Conservation (phyloP, 2,888 invertebrate species). For the Microctonus hyperodae region DNA sequence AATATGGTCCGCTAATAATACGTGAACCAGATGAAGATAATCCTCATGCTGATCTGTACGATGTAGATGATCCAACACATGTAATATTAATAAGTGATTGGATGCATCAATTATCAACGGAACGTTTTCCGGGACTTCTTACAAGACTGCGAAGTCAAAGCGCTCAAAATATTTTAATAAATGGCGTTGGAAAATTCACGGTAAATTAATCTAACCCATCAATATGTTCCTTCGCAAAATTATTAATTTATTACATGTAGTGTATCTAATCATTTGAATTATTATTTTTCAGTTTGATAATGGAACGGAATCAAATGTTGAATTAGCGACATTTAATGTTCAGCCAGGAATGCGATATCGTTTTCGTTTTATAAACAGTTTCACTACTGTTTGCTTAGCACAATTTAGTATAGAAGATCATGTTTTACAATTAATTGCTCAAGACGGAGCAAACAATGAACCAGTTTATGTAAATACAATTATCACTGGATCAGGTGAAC, state of each 20-base stretch:
- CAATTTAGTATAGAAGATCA: slow-evolving; percentile 64
- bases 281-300: slow-evolving; percentile 16
- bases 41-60: slow-evolving; percentile 54
- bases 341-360: slow-evolving; percentile 65
- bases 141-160: slow-evolving; percentile 59
- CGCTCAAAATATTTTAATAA: slow-evolving; percentile 58
- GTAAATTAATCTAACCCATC: slow-evolving; percentile 37
- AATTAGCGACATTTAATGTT: slow-evolving; percentile 46
- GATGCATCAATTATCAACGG: slow-evolving; percentile 54
- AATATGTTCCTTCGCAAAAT: too few relatives aligned
- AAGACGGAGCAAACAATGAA: slow-evolving; percentile 66
- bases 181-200: slow-evolving; percentile 53
- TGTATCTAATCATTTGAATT: not conserved
- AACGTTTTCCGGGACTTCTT: slow-evolving; percentile 62
- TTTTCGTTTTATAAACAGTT: slow-evolving; percentile 66
- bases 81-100: slow-evolving; percentile 68
- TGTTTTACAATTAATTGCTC: slow-evolving; percentile 64
- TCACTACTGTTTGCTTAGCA: slow-evolving; percentile 66
- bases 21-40: slow-evolving; percentile 64
- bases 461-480: slow-evolving; percentile 62
- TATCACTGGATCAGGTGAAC: slow-evolving; percentile 68
- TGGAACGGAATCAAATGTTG: slow-evolving; percentile 21
- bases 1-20: slow-evolving; percentile 68
- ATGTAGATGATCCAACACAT: slow-evolving; percentile 65
- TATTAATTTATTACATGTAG: not conserved